phyloP scores from a whole-genome alignment of 1,140 invertebrate genomes.

The Samia ricini region DNA sequence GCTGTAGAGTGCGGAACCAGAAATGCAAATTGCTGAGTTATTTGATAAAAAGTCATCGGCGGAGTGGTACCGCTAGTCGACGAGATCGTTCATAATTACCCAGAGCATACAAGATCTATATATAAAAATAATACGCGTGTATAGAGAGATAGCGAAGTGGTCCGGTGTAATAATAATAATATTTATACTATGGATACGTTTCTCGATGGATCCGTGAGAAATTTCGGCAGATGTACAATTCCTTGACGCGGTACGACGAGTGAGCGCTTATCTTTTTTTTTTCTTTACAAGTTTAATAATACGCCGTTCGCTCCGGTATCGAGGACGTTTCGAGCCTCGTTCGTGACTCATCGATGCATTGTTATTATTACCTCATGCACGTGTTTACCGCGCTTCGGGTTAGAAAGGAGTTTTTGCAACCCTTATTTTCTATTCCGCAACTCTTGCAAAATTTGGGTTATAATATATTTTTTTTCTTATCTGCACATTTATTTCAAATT shows the following conservation, averaged over 20 bases:
- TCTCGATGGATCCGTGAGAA: constrained; percentile 67
- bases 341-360: constrained; percentile 71
- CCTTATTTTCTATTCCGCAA: constrained; percentile 73
- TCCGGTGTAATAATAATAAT: constrained; percentile 70
- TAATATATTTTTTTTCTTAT: constrained; percentile 41
- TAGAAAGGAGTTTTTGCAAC: constrained; percentile 74
- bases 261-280: constrained; percentile 69
- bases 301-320: constrained; percentile 48
- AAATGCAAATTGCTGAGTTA: constrained; percentile 58
- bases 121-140: constrained; percentile 46
- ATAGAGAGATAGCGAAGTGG: constrained; percentile 48
- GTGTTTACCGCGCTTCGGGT: constrained; percentile 69
- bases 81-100: constrained; percentile 60
- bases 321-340: constrained; percentile 45
- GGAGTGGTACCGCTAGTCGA: constrained; percentile 54
- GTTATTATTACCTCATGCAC: constrained; percentile 69
- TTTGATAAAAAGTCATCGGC: constrained; percentile 58
- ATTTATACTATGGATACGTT: constrained; percentile 56
- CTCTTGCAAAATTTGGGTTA: constrained; percentile 75
- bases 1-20: constrained; percentile 36
- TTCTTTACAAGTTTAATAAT: constrained; percentile 65
- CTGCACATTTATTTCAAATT: constrained; percentile 24
- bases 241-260: constrained; percentile 65
- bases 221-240: constrained; percentile 77
- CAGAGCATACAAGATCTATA: constrained; percentile 33